Conservation (phyloP, 2,797 vertebrate genomes). For the Holocentrus rufus region DNA sequence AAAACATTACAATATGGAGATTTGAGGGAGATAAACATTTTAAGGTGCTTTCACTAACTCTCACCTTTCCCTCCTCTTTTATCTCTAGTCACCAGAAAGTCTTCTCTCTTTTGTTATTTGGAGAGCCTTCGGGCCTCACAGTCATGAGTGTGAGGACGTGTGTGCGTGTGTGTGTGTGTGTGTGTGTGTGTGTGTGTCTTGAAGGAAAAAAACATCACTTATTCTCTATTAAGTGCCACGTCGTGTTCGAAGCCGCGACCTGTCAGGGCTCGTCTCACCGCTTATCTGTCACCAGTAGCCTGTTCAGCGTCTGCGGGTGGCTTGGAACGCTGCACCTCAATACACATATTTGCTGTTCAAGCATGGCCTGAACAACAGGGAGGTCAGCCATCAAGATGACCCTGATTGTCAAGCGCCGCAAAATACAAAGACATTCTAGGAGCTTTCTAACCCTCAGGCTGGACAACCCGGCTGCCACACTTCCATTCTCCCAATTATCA, state of each 20-base stretch:
- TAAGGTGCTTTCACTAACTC: constrained; percentile 33
- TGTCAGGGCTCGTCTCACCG: constrained; percentile 67
- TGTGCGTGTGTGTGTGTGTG: background rate
- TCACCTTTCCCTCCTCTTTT: constrained; percentile 36
- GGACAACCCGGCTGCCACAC: constrained; percentile 19
- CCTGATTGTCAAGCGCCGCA: constrained; percentile 66
- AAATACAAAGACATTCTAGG: constrained; percentile 62
- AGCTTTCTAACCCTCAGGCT: constrained; percentile 52
- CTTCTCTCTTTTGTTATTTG: constrained; percentile 48
- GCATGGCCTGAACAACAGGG: constrained; percentile 62
- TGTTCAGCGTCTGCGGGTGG: constrained; percentile 73
- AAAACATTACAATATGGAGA: constrained; percentile 59
- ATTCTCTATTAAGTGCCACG: constrained; percentile 65
- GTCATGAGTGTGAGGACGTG: constrained; percentile 5
- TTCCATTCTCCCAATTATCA: constrained; percentile 57
- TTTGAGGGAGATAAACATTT: constrained; percentile 33
- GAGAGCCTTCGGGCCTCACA: constrained; percentile 32
- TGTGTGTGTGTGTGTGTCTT: constrained; percentile 52
- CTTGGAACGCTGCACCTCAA: constrained; percentile 64
- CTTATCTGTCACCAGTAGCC: constrained; percentile 73
- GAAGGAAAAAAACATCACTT: constrained; percentile 67
- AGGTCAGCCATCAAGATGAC: constrained; percentile 74
- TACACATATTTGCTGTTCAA: constrained; percentile 75
- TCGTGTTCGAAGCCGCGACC: constrained; percentile 69
- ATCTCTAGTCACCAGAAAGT: constrained; percentile 48